A percentile compares a stretch with the other conserved stretches of the same genome.
These are phyloP conservation scores for Hippocampus kuda DNA, from an alignment of 2,797 vertebrate genomes.

Conservation along the genomic window DNA sequence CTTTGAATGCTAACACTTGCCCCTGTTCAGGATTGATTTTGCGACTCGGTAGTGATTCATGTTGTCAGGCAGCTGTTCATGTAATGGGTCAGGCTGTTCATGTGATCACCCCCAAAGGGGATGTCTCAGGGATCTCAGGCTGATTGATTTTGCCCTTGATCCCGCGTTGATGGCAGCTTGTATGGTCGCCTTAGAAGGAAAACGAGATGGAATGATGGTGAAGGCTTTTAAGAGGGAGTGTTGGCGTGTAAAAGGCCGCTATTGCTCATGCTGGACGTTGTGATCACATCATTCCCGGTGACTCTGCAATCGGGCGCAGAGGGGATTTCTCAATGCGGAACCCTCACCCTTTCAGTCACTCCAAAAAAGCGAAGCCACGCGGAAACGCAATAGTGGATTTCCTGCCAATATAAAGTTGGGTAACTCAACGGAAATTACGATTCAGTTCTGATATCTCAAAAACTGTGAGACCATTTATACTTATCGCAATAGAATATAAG, in stretches of 20 bases:
- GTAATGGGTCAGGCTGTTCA: slow-evolving; percentile 61
- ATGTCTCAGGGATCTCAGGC: slow-evolving; percentile 54
- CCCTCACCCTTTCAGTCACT: background rate
- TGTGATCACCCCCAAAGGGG: slow-evolving; percentile 53
- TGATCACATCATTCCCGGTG: slow-evolving; percentile 55
- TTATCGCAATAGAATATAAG: too few relatives aligned
- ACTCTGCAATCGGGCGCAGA: slow-evolving; percentile 45
- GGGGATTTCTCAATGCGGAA: slow-evolving; percentile 30
- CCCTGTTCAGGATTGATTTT: background rate
- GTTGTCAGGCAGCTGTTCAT: slow-evolving; percentile 48
- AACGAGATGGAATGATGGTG: slow-evolving; percentile 45
- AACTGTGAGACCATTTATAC: too few relatives aligned
- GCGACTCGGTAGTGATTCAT: slow-evolving; percentile 38
- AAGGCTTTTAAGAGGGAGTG: slow-evolving; percentile 47
- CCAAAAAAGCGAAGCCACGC: background rate
- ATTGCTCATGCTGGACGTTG: slow-evolving; percentile 49
- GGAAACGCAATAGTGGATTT: background rate
- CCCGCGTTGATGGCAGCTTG: slow-evolving; percentile 53
- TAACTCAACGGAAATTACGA: too few relatives aligned
- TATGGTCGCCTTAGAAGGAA: slow-evolving; percentile 53
- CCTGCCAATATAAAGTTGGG: too few relatives aligned
- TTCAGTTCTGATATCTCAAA: too few relatives aligned
- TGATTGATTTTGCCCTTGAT: slow-evolving; percentile 70
- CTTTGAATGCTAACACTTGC: background rate
- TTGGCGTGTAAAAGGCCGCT: slow-evolving; percentile 53